Percentiles rank a stretch among this genome's conserved stretches.
phyloP scores from a whole-genome alignment of 2,888 invertebrate species.

The Reticulitermes lucifugus region DNA sequence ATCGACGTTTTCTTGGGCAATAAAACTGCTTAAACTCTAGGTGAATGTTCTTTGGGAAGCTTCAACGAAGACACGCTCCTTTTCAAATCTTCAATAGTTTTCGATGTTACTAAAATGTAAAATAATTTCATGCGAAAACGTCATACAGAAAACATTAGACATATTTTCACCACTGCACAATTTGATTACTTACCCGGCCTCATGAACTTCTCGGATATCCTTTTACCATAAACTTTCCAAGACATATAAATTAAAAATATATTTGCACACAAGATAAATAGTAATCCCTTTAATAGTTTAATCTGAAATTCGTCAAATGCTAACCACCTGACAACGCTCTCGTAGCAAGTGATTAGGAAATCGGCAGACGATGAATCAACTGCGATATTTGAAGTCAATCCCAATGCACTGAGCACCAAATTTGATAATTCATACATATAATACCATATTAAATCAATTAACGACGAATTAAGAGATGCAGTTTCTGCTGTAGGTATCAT shows the following conservation, averaged over 20 bases:
- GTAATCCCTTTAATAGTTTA: conserved; percentile 77
- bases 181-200: conserved; percentile 74
- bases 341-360: conserved; percentile 20
- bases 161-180: neutral
- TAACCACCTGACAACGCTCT: conserved; percentile 55
- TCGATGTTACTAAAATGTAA: conserved; percentile 71
- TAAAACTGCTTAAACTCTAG: conserved; percentile 73
- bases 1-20: conserved; percentile 38
- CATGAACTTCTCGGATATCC: conserved; percentile 85
- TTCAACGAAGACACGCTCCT: conserved; percentile 85
- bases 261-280: conserved; percentile 74
- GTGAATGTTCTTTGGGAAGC: conserved; percentile 85
- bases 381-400: conserved; percentile 40
- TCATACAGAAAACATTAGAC: too few relatives aligned
- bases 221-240: conserved; percentile 77
- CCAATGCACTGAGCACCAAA: conserved; percentile 35
- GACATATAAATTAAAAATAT: conserved; percentile 76
- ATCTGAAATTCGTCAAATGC: conserved; percentile 74
- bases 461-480: conserved; percentile 60
- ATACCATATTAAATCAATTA: conserved; percentile 58
- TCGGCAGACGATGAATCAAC: conserved; percentile 24
- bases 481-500: conserved; percentile 61
- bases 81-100: conserved; percentile 82
- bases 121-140: neutral
- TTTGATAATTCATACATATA: conserved; percentile 43